Evolutionary conservation across 2,113 vertebrate genomes (phyloP), one percentile per base, ranked within the genome.

Genomic region (Pholis gunnellus): DNA sequence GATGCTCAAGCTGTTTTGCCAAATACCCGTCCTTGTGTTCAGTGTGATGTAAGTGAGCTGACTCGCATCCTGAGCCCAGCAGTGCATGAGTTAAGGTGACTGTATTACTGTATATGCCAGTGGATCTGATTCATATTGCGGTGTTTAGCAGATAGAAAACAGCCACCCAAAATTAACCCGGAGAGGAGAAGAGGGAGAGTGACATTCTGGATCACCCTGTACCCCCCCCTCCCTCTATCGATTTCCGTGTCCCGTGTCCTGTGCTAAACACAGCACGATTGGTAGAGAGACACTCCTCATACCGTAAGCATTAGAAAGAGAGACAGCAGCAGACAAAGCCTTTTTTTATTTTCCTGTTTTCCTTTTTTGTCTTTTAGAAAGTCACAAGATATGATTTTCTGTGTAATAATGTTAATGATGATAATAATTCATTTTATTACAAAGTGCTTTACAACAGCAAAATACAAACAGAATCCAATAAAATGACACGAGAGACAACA

Each of bases 201-300:
- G 36, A 79, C 13, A 29, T 61, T 82, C 50, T 81, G 79, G 80
- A 85, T 86, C 85, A 87, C 78, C 74, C 44, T 91, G 74, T 84
- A 84, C 63, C 64, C 60, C 79, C 63, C 64, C 60, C 79, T 86
- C 74, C 46, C 42, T 81, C 42, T 73, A 88, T 93, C 5, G 84
- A 91, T 91, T 86, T 91, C 78, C 29, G 31, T 84, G 78, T 86
- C 78, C 61, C 72, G 13, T 87, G 75, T 86, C 84, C 79, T 38
- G 46, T 63, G 85, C 77, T 79, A 82, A 88, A 92, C 78, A 63
- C 50, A 61, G 79, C 72, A 79, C 70, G 71, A 20, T 42, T 72
- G 60, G 22, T 63, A 36, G 72, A 83, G 61, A 20, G 67, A 68
- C 56, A 18, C 59, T 68, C 44, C 42, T 81, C 54, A 74, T 29